Evolutionary conservation across 2,888 invertebrate genomes (phyloP).

Genomic region (Luperina testacea): DNA sequence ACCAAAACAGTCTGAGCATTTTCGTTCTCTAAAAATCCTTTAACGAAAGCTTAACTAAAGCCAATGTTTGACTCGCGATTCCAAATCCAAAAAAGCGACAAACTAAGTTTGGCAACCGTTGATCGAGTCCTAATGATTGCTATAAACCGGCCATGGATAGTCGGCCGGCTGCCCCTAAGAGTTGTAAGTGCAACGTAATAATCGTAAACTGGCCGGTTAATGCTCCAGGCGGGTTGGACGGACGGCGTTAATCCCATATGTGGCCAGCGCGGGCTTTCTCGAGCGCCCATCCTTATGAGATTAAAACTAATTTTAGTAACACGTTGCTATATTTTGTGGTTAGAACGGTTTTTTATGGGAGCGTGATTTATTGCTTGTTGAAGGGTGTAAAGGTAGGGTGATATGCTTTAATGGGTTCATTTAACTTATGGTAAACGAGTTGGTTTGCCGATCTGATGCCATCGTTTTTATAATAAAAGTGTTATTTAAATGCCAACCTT

Average conservation of each 20-base stretch:
- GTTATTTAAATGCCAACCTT: not conserved
- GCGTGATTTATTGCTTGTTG: constrained; percentile 33
- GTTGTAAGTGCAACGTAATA: constrained; percentile 77
- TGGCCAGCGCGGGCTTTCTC: constrained; percentile 67
- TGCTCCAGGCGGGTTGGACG: constrained; percentile 67
- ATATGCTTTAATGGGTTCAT: not conserved
- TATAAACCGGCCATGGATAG: constrained; percentile 74
- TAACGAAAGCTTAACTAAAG: constrained; percentile 1
- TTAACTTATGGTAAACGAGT: not conserved
- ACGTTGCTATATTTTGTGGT: constrained; percentile 58
- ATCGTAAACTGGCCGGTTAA: constrained; percentile 79
- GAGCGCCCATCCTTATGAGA: constrained; percentile 68
- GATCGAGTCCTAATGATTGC: constrained; percentile 72
- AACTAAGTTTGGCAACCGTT: constrained; percentile 67
- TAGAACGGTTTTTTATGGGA: constrained; percentile 20
- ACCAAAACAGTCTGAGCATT: not conserved
- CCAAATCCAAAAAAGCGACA: constrained; percentile 41
- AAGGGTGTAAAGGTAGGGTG: not conserved
- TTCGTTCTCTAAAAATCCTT: constrained; percentile 11
- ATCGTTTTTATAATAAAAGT: not conserved
- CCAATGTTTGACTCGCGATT: constrained; percentile 24
- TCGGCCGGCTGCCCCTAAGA: constrained; percentile 69
- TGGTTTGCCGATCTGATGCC: not conserved
- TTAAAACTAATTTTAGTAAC: constrained; percentile 71
- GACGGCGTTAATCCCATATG: constrained; percentile 78